A percentile compares a stretch with the other conserved stretches of the same genome.
phyloP scores from a whole-genome alignment of 2,113 vertebrate species.

The Cyprinodon brontotheroides region DNA sequence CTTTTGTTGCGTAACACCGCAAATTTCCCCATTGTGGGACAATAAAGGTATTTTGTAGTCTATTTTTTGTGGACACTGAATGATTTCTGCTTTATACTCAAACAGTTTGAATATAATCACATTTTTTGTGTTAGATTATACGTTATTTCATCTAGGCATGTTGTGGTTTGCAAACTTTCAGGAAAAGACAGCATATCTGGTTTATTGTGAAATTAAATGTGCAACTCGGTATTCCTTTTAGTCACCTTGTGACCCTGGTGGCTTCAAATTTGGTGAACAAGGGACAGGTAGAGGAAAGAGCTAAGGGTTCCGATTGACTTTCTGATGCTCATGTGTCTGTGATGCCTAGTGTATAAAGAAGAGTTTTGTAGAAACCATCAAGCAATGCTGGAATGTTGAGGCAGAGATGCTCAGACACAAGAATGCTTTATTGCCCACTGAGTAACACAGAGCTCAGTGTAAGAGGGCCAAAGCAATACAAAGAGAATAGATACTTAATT shows the following conservation, averaged over 20 bases:
- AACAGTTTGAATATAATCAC: neutral
- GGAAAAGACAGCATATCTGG: constrained; percentile 3
- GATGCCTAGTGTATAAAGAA: constrained; percentile 25
- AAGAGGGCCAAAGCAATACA: neutral
- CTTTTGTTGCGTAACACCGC: too few relatives aligned
- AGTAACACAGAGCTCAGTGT: constrained; percentile 36
- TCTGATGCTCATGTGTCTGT: neutral
- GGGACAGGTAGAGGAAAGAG: neutral
- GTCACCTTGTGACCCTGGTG: neutral
- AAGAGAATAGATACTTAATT: neutral
- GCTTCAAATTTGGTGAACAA: neutral
- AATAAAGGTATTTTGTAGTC: too few relatives aligned
- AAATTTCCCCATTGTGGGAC: too few relatives aligned
- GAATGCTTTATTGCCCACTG: constrained; percentile 49
- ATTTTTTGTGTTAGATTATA: neutral
- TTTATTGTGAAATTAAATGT: neutral
- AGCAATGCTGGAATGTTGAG: constrained; percentile 47
- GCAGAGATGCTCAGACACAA: constrained; percentile 32
- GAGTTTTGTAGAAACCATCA: constrained; percentile 20
- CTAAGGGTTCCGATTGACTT: neutral
- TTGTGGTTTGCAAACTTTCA: constrained; percentile 11
- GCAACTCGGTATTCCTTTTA: neutral
- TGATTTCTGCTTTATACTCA: neutral
- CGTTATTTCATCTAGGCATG: neutral
- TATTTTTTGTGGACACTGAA: too few relatives aligned